phyloP scores from a whole-genome alignment of 2,888 invertebrate species.

The Amphipyra berbera region DNA sequence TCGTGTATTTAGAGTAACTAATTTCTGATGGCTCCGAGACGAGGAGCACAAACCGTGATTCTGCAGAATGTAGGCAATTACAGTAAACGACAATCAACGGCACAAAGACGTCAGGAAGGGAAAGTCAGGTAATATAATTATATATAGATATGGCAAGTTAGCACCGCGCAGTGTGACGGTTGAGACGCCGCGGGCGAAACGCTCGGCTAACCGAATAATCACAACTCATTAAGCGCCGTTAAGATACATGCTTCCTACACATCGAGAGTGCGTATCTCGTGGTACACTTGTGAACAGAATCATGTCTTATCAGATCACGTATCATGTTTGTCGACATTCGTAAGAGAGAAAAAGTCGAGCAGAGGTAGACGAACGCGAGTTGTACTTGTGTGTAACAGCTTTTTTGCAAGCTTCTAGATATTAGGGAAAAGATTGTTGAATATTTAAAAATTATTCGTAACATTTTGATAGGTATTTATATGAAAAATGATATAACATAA shows the following conservation, averaged over 20 bases:
- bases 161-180: constrained; percentile 65
- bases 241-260: constrained; percentile 43
- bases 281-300: constrained; percentile 30
- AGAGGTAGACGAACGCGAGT: constrained; percentile 1
- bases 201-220: constrained; percentile 58
- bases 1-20: constrained; percentile 71
- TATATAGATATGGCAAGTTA: constrained; percentile 80
- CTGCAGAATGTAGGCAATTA: constrained; percentile 81
- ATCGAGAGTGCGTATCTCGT: constrained; percentile 31
- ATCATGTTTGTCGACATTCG: constrained; percentile 13
- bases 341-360: constrained; percentile 4
- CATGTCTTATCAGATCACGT: constrained; percentile 40
- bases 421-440: not conserved
- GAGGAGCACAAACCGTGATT: constrained; percentile 69
- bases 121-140: constrained; percentile 85
- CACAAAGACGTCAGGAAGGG: constrained; percentile 80
- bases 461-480: no score
- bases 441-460: no score
- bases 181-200: constrained; percentile 62
- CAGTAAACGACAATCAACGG: constrained; percentile 85
- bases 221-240: constrained; percentile 54
- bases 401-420: not conserved
- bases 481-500: no score
- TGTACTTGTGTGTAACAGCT: not conserved
- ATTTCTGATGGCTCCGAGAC: constrained; percentile 72